phyloP scores from a whole-genome alignment of 2,113 vertebrate species.

The Carassius auratus region DNA sequence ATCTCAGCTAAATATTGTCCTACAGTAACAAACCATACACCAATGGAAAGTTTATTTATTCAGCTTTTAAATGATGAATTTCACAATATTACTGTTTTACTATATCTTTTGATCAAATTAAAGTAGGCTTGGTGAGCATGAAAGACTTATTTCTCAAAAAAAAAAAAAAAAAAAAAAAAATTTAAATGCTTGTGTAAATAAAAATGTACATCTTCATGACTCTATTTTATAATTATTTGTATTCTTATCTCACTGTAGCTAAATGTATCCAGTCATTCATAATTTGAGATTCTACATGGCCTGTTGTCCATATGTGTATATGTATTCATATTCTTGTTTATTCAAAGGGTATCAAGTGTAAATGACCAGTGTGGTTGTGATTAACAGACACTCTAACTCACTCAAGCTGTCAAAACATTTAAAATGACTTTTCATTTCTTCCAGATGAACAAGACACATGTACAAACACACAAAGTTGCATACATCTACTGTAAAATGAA shows the following conservation, averaged over 20 bases:
- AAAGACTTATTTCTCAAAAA: not conserved
- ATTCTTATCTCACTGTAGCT: not conserved
- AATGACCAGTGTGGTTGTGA: slow-evolving; percentile 62
- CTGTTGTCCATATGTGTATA: slow-evolving; percentile 3
- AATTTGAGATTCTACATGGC: not conserved
- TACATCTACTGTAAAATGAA: slow-evolving; percentile 22
- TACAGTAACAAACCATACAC: too few species aligned
- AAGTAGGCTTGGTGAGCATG: not conserved
- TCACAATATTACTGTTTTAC: not conserved
- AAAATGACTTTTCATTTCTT: slow-evolving; percentile 71
- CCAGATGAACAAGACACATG: slow-evolving; percentile 28
- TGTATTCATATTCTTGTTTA: slow-evolving; percentile 11
- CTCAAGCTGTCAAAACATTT: slow-evolving; percentile 68
- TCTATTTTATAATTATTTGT: not conserved
- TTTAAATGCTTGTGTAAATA: not conserved
- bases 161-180: not conserved
- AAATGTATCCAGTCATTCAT: not conserved
- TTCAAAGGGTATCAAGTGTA: slow-evolving; percentile 19
- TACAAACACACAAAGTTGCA: not conserved
- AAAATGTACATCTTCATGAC: not conserved
- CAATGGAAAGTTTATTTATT: too few species aligned
- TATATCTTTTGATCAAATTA: not conserved
- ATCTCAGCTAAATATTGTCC: too few species aligned
- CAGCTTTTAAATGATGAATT: not conserved
- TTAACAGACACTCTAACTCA: slow-evolving; percentile 57